Percentiles rank a stretch among this genome's conserved stretches.
phyloP scores from a whole-genome alignment of 2,113 vertebrate genomes.

The Thunnus maccoyii region DNA sequence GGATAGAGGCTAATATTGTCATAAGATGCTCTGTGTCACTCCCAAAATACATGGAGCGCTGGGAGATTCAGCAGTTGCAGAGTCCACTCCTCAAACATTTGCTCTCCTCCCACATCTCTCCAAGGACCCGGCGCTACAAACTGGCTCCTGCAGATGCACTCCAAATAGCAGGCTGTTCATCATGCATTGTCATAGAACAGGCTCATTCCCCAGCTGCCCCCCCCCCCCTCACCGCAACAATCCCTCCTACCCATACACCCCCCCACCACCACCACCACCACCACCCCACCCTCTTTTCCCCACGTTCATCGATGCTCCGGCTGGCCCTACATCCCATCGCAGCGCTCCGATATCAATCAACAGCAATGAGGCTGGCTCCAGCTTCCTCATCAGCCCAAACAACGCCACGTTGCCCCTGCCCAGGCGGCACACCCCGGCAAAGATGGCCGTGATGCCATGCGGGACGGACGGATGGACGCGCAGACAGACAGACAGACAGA shows the following conservation, averaged over 20 bases:
- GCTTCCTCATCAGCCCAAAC: slow-evolving; percentile 55
- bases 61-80: slow-evolving; percentile 68
- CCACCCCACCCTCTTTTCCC: slow-evolving; percentile 1
- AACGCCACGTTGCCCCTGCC: slow-evolving; percentile 41
- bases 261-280: background rate
- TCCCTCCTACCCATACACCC: slow-evolving; percentile 15
- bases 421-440: slow-evolving; percentile 67
- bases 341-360: slow-evolving; percentile 82
- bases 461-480: slow-evolving; percentile 49
- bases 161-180: slow-evolving; percentile 82
- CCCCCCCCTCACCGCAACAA: background rate
- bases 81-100: slow-evolving; percentile 81
- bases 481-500: slow-evolving; percentile 65
- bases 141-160: slow-evolving; percentile 77
- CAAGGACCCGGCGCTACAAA: slow-evolving; percentile 68
- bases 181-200: slow-evolving; percentile 79
- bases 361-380: slow-evolving; percentile 79
- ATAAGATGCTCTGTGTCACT: slow-evolving; percentile 73
- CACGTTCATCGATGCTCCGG: slow-evolving; percentile 57
- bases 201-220: slow-evolving; percentile 43
- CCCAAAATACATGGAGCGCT: slow-evolving; percentile 67
- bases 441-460: slow-evolving; percentile 51
- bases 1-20: slow-evolving; percentile 77
- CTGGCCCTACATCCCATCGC: slow-evolving; percentile 71
- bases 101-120: slow-evolving; percentile 77